Evolutionary conservation across 1,140 invertebrate species (phyloP).

Genomic region (Leptonema lineaticorne): DNA sequence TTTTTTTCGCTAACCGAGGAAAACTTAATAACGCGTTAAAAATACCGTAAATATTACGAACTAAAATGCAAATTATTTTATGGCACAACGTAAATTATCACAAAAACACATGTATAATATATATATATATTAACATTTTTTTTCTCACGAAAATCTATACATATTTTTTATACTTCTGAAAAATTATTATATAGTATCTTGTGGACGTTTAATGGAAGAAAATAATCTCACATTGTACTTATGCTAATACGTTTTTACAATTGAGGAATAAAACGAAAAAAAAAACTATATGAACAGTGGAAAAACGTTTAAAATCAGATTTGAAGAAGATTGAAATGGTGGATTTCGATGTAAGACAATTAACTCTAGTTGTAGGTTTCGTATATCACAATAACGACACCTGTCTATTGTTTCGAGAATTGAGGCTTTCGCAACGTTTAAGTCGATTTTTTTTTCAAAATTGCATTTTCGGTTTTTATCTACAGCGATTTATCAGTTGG

Average conservation of each 20-base stretch:
- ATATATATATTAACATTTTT: background rate
- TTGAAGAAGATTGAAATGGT: background rate
- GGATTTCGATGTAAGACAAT: background rate
- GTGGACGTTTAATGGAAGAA: background rate
- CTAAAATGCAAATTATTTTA: background rate
- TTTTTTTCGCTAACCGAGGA: too few species aligned
- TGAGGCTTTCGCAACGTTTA: background rate
- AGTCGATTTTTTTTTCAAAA: too few species aligned
- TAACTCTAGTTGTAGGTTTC: background rate
- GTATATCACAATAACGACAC: slow-evolving; percentile 5
- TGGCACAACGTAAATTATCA: background rate
- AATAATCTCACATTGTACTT: background rate
- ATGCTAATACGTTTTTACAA: background rate
- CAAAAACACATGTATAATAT: background rate
- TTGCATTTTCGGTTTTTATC: too few species aligned
- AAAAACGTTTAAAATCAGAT: too few species aligned
- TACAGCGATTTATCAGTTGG: background rate
- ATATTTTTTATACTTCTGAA: background rate
- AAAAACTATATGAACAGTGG: background rate
- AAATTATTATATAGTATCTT: background rate
- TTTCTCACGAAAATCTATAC: background rate
- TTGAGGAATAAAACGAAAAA: background rate
- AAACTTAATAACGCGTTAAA: too few species aligned
- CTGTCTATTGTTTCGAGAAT: slow-evolving; percentile 6
- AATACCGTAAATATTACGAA: background rate